A percentile compares a stretch with the other conserved stretches of the same genome.
phyloP scores from a whole-genome alignment of 2,888 invertebrate genomes.

The Galeopsomyia nigrocyanea region DNA sequence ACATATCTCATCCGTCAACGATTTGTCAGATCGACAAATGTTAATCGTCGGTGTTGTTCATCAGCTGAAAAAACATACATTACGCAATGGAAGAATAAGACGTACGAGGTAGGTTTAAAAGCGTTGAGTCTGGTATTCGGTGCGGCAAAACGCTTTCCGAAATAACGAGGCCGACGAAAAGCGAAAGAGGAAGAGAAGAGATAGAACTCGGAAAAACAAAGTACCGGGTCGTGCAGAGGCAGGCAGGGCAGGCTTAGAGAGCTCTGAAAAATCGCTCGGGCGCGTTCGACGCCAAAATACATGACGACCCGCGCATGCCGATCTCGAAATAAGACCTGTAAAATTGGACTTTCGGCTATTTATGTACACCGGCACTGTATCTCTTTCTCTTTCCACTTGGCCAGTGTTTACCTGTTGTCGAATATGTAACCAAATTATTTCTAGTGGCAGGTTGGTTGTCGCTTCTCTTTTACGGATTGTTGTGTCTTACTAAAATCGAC shows the following conservation, averaged over 20 bases:
- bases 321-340: conserved; percentile 31
- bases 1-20: too few species aligned
- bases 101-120: conserved; percentile 31
- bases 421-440: too few species aligned
- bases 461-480: too few species aligned
- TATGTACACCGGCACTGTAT: not conserved
- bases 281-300: conserved; percentile 26
- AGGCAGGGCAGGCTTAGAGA: too few species aligned
- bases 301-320: conserved; percentile 9
- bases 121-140: conserved; percentile 25
- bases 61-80: not conserved
- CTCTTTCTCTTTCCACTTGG: too few species aligned
- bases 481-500: too few species aligned
- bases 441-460: too few species aligned
- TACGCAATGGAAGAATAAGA: conserved; percentile 30
- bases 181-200: not conserved
- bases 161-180: conserved; percentile 33
- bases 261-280: conserved; percentile 17
- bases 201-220: conserved; percentile 27
- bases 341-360: not conserved
- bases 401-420: too few species aligned
- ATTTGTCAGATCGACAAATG: too few species aligned
- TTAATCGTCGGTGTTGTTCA: too few species aligned
- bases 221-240: not conserved
- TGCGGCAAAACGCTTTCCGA: conserved; percentile 37